These are phyloP conservation scores for Holocentrus rufus DNA, from an alignment of 2,797 vertebrate genomes.

Conservation along the genomic window DNA sequence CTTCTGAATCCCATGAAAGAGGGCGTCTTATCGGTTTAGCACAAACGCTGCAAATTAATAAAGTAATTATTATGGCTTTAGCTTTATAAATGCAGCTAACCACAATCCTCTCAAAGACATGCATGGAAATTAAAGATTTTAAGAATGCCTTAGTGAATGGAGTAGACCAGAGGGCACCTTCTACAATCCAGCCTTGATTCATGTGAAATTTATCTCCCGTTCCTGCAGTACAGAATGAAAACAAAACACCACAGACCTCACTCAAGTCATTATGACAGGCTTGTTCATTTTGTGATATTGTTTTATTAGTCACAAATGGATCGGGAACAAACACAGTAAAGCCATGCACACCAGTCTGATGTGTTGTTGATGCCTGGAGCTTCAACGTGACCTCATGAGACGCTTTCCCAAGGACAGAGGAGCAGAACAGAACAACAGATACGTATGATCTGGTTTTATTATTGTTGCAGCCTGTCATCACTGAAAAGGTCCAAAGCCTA, in stretches of 20 bases:
- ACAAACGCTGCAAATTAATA: conserved; percentile 75
- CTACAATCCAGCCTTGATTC: conserved; percentile 36
- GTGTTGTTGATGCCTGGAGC: conserved; percentile 60
- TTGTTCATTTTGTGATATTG: conserved; percentile 41
- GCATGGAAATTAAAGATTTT: conserved; percentile 66
- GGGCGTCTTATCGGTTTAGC: conserved; percentile 72
- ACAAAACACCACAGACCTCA: conserved; percentile 26
- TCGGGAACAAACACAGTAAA: conserved; percentile 54
- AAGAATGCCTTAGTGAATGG: conserved; percentile 42
- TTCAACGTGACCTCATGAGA: conserved; percentile 26
- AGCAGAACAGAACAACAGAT: background rate
- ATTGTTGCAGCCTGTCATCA: conserved; percentile 9
- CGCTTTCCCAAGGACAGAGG: background rate
- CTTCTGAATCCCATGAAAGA: conserved; percentile 72
- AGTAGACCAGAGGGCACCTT: conserved; percentile 62
- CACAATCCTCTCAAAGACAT: conserved; percentile 67
- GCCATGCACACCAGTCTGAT: conserved; percentile 27
- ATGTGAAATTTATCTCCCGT: conserved; percentile 53
- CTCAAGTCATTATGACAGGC: conserved; percentile 40
- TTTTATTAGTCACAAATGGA: conserved; percentile 57
- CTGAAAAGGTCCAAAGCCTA: conserved; percentile 20
- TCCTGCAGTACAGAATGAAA: conserved; percentile 22
- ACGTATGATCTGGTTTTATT: conserved; percentile 14
- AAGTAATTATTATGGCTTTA: conserved; percentile 75
- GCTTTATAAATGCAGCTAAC: conserved; percentile 65